Conservation (phyloP, 2,888 invertebrate genomes). For the Parnassius apollo region DNA sequence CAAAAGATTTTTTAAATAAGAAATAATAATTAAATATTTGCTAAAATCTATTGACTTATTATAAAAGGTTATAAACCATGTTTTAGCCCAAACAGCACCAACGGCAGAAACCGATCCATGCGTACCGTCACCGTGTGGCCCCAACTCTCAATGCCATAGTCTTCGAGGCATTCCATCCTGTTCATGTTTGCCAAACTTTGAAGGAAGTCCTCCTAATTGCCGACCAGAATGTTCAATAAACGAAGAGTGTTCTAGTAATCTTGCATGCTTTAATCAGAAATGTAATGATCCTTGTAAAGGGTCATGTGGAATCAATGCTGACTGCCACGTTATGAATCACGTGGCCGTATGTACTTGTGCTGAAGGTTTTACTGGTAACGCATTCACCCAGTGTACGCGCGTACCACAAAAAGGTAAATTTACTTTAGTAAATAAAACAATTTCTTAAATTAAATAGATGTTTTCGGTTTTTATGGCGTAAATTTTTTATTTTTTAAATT, state of each 20-base stretch:
- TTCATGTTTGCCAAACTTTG: conserved; percentile 82
- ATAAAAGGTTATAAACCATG: neutral
- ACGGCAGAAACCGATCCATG: conserved; percentile 80
- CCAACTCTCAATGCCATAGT: conserved; percentile 82
- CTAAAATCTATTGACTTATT: too few species aligned
- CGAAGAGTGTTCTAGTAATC: conserved; percentile 84
- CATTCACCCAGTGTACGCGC: conserved; percentile 77
- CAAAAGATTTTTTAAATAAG: too few species aligned
- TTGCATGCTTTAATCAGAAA: conserved; percentile 85
- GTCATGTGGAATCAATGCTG: conserved; percentile 82
- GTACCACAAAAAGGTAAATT: conserved; percentile 59
- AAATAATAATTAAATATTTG: too few species aligned
- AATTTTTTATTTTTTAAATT: too few species aligned
- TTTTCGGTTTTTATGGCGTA: too few species aligned
- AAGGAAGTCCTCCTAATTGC: conserved; percentile 85
- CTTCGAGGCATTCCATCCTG: conserved; percentile 80
- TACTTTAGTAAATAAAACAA: too few species aligned
- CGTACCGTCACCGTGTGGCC: conserved; percentile 85
- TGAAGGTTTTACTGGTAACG: conserved; percentile 82
- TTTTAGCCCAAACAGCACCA: conserved; percentile 56
- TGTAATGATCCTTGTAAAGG: conserved; percentile 87
- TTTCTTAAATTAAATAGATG: too few species aligned
- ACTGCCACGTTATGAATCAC: conserved; percentile 83
- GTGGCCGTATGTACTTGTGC: conserved; percentile 83
- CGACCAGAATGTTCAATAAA: conserved; percentile 85